Base-by-base conservation (phyloP, 2,797 vertebrate species). In the Pristis pectinata region DNA sequence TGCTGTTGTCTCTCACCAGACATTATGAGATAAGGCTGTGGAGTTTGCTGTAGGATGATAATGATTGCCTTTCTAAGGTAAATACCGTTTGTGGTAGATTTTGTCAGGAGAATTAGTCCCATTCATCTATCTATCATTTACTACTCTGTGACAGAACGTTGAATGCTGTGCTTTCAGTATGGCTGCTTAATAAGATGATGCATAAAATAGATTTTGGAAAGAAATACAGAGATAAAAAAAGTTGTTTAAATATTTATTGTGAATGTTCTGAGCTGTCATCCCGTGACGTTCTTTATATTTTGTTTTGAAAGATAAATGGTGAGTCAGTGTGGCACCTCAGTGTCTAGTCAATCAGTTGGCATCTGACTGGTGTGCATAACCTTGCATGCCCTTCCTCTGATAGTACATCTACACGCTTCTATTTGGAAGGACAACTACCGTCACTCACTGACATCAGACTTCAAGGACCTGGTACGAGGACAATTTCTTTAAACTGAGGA, bases 91-190 rank as follows among this genome's bases (percentile, higher is more conserved):
- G 61, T 91, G 87, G 87, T 67, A 67, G 87, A 91, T 91, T 91
- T 67, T 91, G 87, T 91, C 87, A 67, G 87, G 59, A 91, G 87
- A 91, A 91, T 91, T 64, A 67, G 87, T 91, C n/a, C 87, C 87
- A 91, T 67, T 91, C 61, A 91, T 91, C 87, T 56, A 85, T 85
- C 82, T 91, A 91, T 91, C 87, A 91, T 64, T 41, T 91, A 67
- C 87, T 91, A 44, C 8, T 22, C 19, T 67, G 87, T 91, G 87
- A 67, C 59, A 67, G 87, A 61, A 37, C 61, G 19, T 67, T 91
- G 61, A 67, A 67, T 64, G 64, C 37, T 11, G 77, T 37, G 87
- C 61, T 91, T 64, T 91, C 59, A 37, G 7, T 67, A 22, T 61
- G 8, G 87, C 87, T 67, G 61, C 87, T 91, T 91, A 67, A 91